phyloP scores from a whole-genome alignment of 2,113 vertebrate species.

The Megaceryle maxima region DNA sequence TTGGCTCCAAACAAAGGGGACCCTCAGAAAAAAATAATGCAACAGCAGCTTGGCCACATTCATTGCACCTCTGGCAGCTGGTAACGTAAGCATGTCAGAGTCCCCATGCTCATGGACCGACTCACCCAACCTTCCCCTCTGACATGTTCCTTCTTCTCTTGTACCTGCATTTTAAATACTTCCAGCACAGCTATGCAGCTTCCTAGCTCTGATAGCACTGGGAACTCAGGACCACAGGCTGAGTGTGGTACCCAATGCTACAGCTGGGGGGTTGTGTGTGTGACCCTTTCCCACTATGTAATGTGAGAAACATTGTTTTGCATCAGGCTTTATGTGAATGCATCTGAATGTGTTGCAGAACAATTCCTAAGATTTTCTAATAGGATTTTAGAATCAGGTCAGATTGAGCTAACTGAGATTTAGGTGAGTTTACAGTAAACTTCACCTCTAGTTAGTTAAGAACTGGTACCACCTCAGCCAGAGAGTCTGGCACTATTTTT shows the following conservation, averaged over 20 bases:
- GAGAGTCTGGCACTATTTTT: not conserved
- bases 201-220: not conserved
- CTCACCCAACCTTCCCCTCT: not conserved
- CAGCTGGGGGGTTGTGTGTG: not conserved
- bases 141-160: not conserved
- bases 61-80: not conserved
- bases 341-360: not conserved
- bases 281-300: rapidly evolving
- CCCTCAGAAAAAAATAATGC: not conserved
- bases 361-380: not conserved
- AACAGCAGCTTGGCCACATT: not conserved
- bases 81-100: rapidly evolving
- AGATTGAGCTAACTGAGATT: not conserved
- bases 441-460: not conserved
- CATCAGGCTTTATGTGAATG: not conserved
- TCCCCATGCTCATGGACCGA: not conserved
- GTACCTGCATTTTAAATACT: not conserved
- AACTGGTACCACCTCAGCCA: not conserved
- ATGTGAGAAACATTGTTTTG: not conserved
- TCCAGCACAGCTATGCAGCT: not conserved
- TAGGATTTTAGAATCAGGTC: not conserved
- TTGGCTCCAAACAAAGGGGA: not conserved
- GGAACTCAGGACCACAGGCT: not conserved
- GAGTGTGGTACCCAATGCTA: not conserved
- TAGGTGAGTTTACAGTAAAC: not conserved